phyloP scores from a whole-genome alignment of 2,113 vertebrate genomes.

The Puntigrus tetrazona region DNA sequence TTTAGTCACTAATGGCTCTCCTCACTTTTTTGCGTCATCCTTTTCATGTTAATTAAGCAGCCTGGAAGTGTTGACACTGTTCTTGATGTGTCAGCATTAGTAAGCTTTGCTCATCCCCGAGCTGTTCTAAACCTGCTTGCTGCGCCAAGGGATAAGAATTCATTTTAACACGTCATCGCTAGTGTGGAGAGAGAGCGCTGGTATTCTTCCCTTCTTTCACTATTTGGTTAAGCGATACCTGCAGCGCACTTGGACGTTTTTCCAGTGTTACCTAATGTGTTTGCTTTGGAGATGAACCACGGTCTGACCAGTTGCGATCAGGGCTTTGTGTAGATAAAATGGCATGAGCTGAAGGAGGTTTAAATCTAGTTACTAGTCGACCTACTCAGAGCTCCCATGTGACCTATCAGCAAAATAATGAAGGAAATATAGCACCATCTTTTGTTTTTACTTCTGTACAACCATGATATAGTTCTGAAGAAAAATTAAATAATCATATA shows the following conservation, averaged over 20 bases:
- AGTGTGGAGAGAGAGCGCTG: neutral
- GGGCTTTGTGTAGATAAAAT: conserved; percentile 9
- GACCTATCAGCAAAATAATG: neutral
- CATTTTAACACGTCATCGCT: neutral
- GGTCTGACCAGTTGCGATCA: conserved; percentile 12
- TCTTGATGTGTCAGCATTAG: conserved; percentile 3
- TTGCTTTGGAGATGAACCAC: conserved; percentile 5
- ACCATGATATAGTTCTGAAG: neutral
- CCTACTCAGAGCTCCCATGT: conserved; percentile 3
- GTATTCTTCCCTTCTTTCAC: neutral
- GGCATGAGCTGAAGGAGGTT: neutral
- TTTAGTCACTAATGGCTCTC: neutral
- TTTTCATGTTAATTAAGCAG: neutral
- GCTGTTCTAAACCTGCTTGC: neutral
- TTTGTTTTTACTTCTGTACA: neutral
- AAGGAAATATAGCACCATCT: neutral
- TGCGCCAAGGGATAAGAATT: neutral
- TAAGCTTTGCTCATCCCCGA: conserved; percentile 15
- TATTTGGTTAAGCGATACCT: conserved; percentile 12
- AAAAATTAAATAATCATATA: neutral
- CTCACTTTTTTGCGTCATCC: neutral
- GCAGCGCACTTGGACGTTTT: neutral
- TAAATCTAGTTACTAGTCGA: conserved; percentile 9
- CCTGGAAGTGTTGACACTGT: neutral
- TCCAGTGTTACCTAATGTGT: conserved; percentile 7